Percentiles rank a stretch among this genome's conserved stretches.
phyloP scores from a whole-genome alignment of 2,113 vertebrate species.

The Anser brachyrhynchus region DNA sequence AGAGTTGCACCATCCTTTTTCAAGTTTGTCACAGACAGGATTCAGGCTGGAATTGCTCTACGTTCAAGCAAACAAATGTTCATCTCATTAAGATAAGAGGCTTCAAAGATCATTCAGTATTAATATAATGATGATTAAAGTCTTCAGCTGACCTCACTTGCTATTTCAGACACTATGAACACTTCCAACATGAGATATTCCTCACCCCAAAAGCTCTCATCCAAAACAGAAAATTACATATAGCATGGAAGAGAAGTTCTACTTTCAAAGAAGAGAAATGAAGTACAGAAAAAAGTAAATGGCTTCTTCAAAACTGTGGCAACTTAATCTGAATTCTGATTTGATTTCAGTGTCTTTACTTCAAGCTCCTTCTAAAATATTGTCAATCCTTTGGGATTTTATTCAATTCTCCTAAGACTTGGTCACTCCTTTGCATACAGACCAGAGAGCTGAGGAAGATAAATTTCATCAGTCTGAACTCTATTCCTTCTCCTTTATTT shows the following conservation, averaged over 20 bases:
- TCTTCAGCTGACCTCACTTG: not conserved
- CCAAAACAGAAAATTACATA: not conserved
- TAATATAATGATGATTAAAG: not conserved
- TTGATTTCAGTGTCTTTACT: not conserved
- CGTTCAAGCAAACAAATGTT: not conserved
- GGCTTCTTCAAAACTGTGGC: not conserved
- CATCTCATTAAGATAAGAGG: not conserved
- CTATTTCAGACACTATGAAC: not conserved
- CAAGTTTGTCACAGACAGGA: not conserved
- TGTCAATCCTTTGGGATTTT: not conserved
- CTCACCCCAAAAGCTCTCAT: not conserved
- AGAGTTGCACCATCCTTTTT: not conserved
- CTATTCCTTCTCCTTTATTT: not conserved
- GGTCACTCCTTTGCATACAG: accelerated
- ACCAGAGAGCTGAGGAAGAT: not conserved
- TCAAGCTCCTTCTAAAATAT: not conserved
- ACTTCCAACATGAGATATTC: not conserved
- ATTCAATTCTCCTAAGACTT: not conserved
- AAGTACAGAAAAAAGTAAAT: not conserved
- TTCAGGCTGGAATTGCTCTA: not conserved
- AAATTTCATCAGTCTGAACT: not conserved
- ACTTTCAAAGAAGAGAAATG: not conserved
- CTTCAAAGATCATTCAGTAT: not conserved
- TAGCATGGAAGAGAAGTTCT: not conserved
- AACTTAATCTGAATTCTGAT: not conserved